Evolutionary conservation across 2,888 invertebrate species (phyloP), one percentile per base, ranked within the genome.

Genomic region (Agriopis marginaria): DNA sequence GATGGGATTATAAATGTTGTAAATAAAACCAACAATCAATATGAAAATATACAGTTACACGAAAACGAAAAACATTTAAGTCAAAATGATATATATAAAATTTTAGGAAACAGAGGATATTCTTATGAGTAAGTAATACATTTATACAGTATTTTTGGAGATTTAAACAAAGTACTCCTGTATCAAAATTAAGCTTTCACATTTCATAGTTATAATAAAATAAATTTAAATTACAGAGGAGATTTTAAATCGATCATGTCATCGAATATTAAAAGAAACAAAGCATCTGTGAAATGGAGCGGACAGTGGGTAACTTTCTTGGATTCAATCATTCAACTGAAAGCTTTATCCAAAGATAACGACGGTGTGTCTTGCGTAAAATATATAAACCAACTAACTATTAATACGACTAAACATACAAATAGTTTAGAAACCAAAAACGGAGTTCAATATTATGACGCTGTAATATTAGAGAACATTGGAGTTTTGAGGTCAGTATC

Each of bases 221-320:
- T n/a, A n/a, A n/a, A n/a, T n/a, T n/a, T n/a, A n/a, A n/a, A n/a
- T 72, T 70, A 0, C 58, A 74, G 74, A 11, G 14, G 14, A 6
- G 40, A 65, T 14, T 61, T 74, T 45, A 49, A 66, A 64, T 62
- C 51, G 0, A 55, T 74, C 1, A 32, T 44, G 4, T 42, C 58
- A 51, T 51, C 54, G 0, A 73, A 71, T 14, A 39, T 68, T 6
- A 23, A 67, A 40, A 66, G 49, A 44, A 66, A 62, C 14, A 68
- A 65, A 63, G 73, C 68, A 7, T 58, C 61, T n/a, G 32, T 75
- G 7, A 60, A 62, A 63, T 75, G 75, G 71, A 45, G 47, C 40
- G 62, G 51, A 3, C 10, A 71, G 14, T 75, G 75, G 75, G 42
- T 66, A 6, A 60, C 47, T 0, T 71, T 75, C 42, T 32, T 75